Conservation (phyloP, 1,140 invertebrate species). For the Pseudomyrmex sp. region DNA sequence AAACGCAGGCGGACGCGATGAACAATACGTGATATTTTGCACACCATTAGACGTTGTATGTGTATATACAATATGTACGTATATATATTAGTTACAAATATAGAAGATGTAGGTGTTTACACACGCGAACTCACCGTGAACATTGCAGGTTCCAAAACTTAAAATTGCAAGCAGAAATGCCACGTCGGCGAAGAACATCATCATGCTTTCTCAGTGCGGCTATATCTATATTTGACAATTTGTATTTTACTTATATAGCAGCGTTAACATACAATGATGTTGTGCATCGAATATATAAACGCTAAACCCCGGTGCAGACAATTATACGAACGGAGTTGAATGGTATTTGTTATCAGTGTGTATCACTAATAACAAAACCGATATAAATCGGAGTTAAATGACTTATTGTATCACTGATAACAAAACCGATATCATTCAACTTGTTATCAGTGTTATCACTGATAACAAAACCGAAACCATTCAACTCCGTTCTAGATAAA, state of each 20-base stretch:
- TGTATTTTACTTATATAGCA: background rate
- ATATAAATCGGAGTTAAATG: too few relatives aligned
- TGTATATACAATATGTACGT: background rate
- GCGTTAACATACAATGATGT: too few relatives aligned
- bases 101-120: background rate
- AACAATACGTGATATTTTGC: background rate
- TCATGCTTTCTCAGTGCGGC: slow-evolving; percentile 14
- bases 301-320: too few relatives aligned
- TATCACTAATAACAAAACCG: too few relatives aligned
- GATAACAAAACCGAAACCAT: too few relatives aligned
- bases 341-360: too few relatives aligned
- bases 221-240: slow-evolving; percentile 1
- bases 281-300: too few relatives aligned
- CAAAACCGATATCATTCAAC: too few relatives aligned
- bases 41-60: background rate
- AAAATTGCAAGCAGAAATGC: slow-evolving; percentile 50
- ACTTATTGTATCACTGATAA: too few relatives aligned
- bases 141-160: slow-evolving; percentile 9
- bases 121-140: slow-evolving; percentile 46
- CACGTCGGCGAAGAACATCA: slow-evolving; percentile 37
- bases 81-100: slow-evolving; percentile 11
- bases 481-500: too few relatives aligned
- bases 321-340: too few relatives aligned
- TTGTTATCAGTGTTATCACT: too few relatives aligned
- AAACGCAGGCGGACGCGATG: background rate